Percentiles rank a stretch among this genome's conserved stretches.
These are phyloP conservation scores for Cyprinus carpio DNA, from an alignment of 2,113 vertebrate species.

Conservation along the genomic window DNA sequence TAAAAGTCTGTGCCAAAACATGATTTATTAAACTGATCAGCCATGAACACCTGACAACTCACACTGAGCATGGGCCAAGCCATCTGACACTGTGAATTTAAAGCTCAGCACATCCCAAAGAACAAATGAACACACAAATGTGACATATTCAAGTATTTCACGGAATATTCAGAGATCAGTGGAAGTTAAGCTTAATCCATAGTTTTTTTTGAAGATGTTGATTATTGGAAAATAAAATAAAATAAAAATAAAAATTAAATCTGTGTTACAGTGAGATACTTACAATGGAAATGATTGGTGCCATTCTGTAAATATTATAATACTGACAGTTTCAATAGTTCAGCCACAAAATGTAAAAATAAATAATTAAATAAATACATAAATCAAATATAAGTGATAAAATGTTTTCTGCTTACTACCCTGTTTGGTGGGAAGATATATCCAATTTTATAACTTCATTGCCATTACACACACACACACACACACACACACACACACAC, in stretches of 20 bases:
- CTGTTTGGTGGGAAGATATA: too few relatives aligned
- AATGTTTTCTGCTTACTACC: too few relatives aligned
- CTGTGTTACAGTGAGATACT: not conserved
- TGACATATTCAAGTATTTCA: not conserved
- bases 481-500: too few relatives aligned
- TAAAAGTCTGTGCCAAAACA: conserved; percentile 18
- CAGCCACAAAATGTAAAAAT: not conserved
- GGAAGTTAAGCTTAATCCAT: not conserved
- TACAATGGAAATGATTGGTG: not conserved
- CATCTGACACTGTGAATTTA: conserved; percentile 6
- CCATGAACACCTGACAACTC: conserved; percentile 40
- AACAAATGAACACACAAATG: not conserved
- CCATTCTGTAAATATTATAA: not conserved
- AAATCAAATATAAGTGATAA: too few relatives aligned
- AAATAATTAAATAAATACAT: too few relatives aligned
- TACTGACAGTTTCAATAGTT: not conserved
- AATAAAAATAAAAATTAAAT: not conserved
- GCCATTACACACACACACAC: too few relatives aligned
- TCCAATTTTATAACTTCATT: too few relatives aligned
- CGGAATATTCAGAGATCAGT: not conserved
- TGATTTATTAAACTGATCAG: conserved; percentile 56
- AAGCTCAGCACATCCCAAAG: conserved; percentile 4
- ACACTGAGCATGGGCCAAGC: conserved; percentile 27
- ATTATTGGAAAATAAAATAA: too few relatives aligned
- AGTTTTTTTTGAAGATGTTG: not conserved